Conservation (phyloP, 2,888 invertebrate species). For the Dinocampus coccinellae region DNA sequence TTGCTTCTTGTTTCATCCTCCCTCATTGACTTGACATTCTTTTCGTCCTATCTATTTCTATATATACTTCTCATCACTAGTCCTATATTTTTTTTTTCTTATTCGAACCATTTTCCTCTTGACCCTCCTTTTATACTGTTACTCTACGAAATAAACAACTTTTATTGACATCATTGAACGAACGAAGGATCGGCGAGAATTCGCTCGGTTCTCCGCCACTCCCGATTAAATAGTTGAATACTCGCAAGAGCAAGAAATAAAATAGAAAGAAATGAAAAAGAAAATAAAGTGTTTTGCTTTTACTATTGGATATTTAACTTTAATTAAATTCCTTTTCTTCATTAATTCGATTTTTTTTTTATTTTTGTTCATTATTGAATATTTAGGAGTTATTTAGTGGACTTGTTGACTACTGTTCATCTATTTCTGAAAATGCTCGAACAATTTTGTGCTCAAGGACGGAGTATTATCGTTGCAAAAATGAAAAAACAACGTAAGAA, state of each 20-base stretch:
- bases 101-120: constrained; percentile 4
- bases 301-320: not conserved
- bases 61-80: not conserved
- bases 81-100: not conserved
- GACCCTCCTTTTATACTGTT: constrained; percentile 42
- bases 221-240: not conserved
- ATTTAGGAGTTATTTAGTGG: constrained; percentile 82
- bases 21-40: not conserved
- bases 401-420: constrained; percentile 91
- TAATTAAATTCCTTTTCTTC: not conserved
- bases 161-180: constrained; percentile 50
- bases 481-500: constrained; percentile 59
- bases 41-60: not conserved
- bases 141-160: constrained; percentile 60
- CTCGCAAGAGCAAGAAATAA: not conserved
- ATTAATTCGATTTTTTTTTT: constrained; percentile 9
- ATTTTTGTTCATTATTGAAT: constrained; percentile 40
- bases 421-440: constrained; percentile 93
- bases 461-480: constrained; percentile 79
- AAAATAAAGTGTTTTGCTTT: not conserved
- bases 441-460: constrained; percentile 64
- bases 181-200: constrained; percentile 30
- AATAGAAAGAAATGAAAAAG: not conserved
- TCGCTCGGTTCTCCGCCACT: constrained; percentile 48
- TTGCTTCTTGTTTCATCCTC: constrained; percentile 2